Evolutionary conservation across 2,888 invertebrate species (phyloP).

Genomic region (Eristalinus sepulchralis): DNA sequence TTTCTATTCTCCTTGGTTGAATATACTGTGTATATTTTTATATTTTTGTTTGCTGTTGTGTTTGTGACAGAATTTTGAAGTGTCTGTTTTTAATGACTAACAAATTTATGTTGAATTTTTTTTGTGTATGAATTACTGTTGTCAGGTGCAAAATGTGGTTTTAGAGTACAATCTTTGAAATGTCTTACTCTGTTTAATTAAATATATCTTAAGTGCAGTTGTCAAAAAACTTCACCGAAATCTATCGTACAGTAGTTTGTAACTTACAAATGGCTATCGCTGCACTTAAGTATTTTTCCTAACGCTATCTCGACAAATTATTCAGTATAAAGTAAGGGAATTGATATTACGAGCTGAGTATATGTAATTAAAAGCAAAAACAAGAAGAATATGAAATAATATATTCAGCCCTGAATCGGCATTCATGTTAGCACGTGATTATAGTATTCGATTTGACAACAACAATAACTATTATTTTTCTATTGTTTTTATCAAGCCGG

Average conservation of each 20-base stretch:
- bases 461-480: no score
- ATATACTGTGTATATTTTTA: slow-evolving; percentile 7
- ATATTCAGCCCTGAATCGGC: no score
- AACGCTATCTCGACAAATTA: no score
- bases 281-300: no score
- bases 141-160: neutral
- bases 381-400: no score
- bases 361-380: no score
- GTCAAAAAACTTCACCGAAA: neutral
- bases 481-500: neutral
- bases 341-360: no score
- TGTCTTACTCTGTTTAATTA: neutral
- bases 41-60: slow-evolving; percentile 25
- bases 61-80: slow-evolving; percentile 28
- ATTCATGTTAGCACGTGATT: no score
- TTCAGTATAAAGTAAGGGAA: no score
- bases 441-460: neutral
- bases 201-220: neutral
- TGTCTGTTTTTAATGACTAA: slow-evolving; percentile 29
- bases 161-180: neutral
- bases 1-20: slow-evolving; percentile 20
- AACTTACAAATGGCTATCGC: no score
- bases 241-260: neutral
- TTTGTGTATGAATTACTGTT: slow-evolving; percentile 17
- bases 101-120: slow-evolving; percentile 61